phyloP scores from a whole-genome alignment of 2,888 invertebrate genomes.

The Schizaphis graminum region DNA sequence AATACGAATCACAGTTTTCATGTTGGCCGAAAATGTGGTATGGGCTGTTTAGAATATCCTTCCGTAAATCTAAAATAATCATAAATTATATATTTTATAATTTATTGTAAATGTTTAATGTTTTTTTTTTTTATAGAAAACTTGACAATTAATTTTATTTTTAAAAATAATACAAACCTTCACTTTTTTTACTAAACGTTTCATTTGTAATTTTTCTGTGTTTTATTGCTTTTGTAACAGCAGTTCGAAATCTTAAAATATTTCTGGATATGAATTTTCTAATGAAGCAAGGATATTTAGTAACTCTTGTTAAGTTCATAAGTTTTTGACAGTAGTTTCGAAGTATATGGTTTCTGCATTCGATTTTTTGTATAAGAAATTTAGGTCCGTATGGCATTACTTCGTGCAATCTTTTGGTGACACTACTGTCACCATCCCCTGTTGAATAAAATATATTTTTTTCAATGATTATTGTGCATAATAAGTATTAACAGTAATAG shows the following conservation, averaged over 20 bases:
- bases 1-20: conserved; percentile 63
- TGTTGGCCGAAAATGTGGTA: conserved; percentile 67
- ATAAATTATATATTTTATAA: no score
- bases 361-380: conserved; percentile 66
- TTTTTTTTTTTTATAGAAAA: neutral
- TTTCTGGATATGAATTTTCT: conserved; percentile 59
- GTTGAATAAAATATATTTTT: no score
- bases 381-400: conserved; percentile 66
- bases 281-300: neutral
- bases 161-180: no score
- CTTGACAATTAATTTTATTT: neutral
- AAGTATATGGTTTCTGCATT: conserved; percentile 48
- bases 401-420: no score
- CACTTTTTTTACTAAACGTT: conserved; percentile 20
- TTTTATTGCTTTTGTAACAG: conserved; percentile 55
- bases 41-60: conserved; percentile 66
- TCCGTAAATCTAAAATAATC: conserved; percentile 40
- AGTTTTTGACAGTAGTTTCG: neutral
- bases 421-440: conserved; percentile 13
- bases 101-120: neutral
- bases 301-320: neutral
- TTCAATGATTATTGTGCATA: no score
- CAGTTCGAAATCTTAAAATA: conserved; percentile 66
- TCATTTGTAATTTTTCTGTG: conserved; percentile 47
- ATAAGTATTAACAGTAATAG: no score